Evolutionary conservation across 2,797 vertebrate species (phyloP).

Genomic region (Gallirallus australis): DNA sequence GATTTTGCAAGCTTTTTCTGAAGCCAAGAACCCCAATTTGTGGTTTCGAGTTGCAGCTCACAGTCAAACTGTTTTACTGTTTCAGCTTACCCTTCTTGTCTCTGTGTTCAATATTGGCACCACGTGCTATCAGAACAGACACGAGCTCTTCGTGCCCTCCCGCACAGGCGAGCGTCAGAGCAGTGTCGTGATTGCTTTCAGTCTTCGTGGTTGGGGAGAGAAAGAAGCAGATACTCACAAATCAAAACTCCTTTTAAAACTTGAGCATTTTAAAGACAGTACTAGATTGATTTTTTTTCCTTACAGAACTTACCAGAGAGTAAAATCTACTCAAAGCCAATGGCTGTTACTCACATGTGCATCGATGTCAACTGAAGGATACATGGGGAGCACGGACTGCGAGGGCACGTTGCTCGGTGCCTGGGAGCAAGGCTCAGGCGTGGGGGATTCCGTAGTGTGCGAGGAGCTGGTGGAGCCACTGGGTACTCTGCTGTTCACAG

Average conservation of each 20-base stretch:
- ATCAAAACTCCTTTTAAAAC: background rate
- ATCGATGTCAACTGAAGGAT: slow-evolving; percentile 97
- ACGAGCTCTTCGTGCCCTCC: slow-evolving; percentile 98
- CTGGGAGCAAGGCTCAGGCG: slow-evolving; percentile 88
- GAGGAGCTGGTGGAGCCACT: slow-evolving; percentile 74
- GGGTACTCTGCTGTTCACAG: slow-evolving; percentile 95
- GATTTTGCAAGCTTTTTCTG: background rate
- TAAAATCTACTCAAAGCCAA: background rate
- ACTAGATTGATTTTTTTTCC: background rate
- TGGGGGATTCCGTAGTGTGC: slow-evolving; percentile 87
- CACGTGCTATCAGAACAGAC: slow-evolving; percentile 94
- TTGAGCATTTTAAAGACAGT: background rate
- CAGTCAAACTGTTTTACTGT: accelerated
- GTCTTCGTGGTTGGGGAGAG: slow-evolving; percentile 78
- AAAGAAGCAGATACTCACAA: background rate
- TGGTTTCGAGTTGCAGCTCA: background rate
- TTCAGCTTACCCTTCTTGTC: slow-evolving; percentile 93
- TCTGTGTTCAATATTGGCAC: slow-evolving; percentile 97
- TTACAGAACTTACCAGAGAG: background rate
- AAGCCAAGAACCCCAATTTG: background rate
- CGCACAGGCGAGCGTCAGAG: slow-evolving; percentile 96
- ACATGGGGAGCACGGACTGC: slow-evolving; percentile 91
- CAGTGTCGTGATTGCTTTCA: slow-evolving; percentile 98
- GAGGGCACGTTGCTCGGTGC: slow-evolving; percentile 84
- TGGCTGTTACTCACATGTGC: slow-evolving; percentile 88